These are phyloP conservation scores for Oncorhynchus mykiss DNA, from an alignment of 2,113 vertebrate genomes.

Conservation along the genomic window DNA sequence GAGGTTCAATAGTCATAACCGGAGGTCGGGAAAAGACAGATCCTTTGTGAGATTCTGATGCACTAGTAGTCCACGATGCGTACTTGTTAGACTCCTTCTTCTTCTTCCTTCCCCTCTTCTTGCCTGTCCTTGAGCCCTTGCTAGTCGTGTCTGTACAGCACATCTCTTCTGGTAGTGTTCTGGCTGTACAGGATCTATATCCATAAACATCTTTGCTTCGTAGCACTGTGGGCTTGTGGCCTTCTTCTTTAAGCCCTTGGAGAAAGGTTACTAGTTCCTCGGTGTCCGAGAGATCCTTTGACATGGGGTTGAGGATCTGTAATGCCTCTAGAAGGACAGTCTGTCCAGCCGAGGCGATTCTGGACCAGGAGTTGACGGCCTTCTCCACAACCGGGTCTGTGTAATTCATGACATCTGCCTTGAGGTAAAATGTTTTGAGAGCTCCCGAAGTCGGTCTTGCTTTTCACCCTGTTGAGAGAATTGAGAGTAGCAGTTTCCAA, in stretches of 20 bases:
- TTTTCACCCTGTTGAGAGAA: conserved; percentile 3
- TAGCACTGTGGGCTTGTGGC: conserved; percentile 82
- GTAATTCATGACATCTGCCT: neutral
- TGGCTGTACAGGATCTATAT: conserved; percentile 82
- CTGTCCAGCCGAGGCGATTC: conserved; percentile 83
- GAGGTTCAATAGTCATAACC: conserved; percentile 16
- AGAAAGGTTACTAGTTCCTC: conserved; percentile 85
- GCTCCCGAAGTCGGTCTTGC: neutral
- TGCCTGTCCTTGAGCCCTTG: conserved; percentile 28
- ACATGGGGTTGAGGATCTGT: conserved; percentile 85
- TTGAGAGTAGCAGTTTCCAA: neutral
- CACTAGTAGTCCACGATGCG: conserved; percentile 37
- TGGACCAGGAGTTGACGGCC: conserved; percentile 87
- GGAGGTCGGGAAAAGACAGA: conserved; percentile 29
- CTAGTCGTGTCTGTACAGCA: conserved; percentile 30
- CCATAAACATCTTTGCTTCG: conserved; percentile 88
- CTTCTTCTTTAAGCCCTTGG: conserved; percentile 83
- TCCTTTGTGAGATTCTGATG: conserved; percentile 48
- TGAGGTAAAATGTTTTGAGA: neutral
- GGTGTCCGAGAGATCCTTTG: conserved; percentile 80
- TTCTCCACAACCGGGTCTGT: conserved; percentile 79
- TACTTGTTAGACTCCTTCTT: conserved; percentile 35
- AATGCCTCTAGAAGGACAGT: conserved; percentile 84
- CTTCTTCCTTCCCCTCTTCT: conserved; percentile 44
- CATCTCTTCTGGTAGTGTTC: conserved; percentile 51